Conservation (phyloP, 2,113 vertebrate genomes). For the Dromas ardeola region DNA sequence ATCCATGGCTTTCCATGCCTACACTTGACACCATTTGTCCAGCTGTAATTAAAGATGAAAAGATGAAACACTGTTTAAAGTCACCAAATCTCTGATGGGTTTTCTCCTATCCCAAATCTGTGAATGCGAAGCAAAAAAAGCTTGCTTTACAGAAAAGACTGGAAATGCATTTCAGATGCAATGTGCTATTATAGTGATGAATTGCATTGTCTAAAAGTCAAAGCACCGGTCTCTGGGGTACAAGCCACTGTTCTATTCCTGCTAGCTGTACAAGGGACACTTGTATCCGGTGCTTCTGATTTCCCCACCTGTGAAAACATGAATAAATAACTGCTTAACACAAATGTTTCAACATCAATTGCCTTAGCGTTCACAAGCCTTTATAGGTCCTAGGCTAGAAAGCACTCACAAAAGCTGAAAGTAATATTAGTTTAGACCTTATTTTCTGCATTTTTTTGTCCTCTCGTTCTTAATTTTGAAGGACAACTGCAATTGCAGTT, state of each 20-base stretch:
- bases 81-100: neutral
- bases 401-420: neutral
- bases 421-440: neutral
- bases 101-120: neutral
- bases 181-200: neutral
- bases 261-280: neutral
- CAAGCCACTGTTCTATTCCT: neutral
- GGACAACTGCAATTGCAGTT: constrained; percentile 46
- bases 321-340: neutral
- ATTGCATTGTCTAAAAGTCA: neutral
- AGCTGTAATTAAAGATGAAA: neutral
- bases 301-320: neutral
- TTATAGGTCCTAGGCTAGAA: neutral
- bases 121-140: neutral
- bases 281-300: neutral
- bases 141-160: neutral
- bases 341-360: neutral
- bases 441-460: constrained; percentile 3
- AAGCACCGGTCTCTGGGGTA: neutral
- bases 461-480: constrained; percentile 52
- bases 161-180: neutral
- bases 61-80: neutral
- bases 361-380: neutral
- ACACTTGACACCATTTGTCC: neutral
- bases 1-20: neutral